Evolutionary conservation across 2,113 vertebrate genomes (phyloP).

Genomic region (Cepphus grylle): DNA sequence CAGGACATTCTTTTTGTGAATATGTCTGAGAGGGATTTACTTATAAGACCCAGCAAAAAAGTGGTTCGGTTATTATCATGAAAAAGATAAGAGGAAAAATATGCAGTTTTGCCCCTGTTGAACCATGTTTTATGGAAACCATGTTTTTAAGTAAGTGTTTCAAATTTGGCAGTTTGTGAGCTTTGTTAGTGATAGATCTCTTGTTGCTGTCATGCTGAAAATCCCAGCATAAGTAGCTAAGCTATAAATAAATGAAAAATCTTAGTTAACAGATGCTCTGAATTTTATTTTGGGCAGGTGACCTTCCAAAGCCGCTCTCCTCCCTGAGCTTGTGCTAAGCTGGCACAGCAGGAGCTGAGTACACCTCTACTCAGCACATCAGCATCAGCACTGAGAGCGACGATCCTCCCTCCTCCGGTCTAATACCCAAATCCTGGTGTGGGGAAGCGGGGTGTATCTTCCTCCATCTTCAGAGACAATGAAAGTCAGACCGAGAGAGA

Average conservation of each 20-base stretch:
- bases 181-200: not conserved
- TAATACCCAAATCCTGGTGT: not conserved
- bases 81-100: not conserved
- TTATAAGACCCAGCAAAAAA: not conserved
- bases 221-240: not conserved
- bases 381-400: not conserved
- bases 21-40: not conserved
- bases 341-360: not conserved
- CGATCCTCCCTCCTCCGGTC: not conserved
- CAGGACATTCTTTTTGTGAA: not conserved
- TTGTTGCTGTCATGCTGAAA: not conserved
- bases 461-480: fast-evolving
- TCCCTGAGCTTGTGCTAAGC: not conserved
- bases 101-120: not conserved
- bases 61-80: not conserved
- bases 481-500: not conserved
- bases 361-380: not conserved
- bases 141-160: not conserved
- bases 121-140: not conserved
- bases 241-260: not conserved
- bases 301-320: not conserved
- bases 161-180: not conserved
- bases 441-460: not conserved
- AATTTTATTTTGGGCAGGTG: not conserved
- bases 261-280: not conserved